These are phyloP conservation scores for Eumaeus atala DNA, from an alignment of 1,140 invertebrate genomes.

Conservation along the genomic window DNA sequence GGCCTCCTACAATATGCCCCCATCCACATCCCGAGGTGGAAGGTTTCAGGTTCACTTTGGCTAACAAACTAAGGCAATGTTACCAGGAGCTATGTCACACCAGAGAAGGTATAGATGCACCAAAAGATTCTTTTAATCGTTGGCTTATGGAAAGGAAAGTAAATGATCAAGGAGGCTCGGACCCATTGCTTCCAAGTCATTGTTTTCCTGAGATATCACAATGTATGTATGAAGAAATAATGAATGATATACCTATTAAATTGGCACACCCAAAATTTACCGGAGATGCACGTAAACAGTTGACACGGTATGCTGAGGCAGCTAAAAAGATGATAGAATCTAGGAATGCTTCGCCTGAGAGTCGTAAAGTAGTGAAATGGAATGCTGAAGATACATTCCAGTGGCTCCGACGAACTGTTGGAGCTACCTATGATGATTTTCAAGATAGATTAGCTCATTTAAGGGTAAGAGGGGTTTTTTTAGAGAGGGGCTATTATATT, in stretches of 20 bases:
- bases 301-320: slow-evolving; percentile 95
- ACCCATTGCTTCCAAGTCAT: slow-evolving; percentile 92
- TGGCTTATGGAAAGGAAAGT: slow-evolving; percentile 97
- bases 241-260: slow-evolving; percentile 99
- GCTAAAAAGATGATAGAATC: slow-evolving; percentile 98
- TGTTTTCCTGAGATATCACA: slow-evolving; percentile 94
- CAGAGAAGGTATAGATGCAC: slow-evolving; percentile 94
- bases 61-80: slow-evolving; percentile 89
- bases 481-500: not conserved
- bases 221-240: slow-evolving; percentile 97
- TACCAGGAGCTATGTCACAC: slow-evolving; percentile 96
- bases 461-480: slow-evolving; percentile 65
- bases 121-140: slow-evolving; percentile 95
- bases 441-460: slow-evolving; percentile 85
- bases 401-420: slow-evolving; percentile 95
- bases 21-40: slow-evolving; percentile 96
- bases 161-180: slow-evolving; percentile 87
- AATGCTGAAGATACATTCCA: slow-evolving; percentile 98
- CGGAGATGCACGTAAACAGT: slow-evolving; percentile 95
- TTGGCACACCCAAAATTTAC: slow-evolving; percentile 95
- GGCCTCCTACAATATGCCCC: slow-evolving; percentile 86
- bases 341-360: slow-evolving; percentile 92
- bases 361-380: slow-evolving; percentile 98
- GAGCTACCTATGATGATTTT: slow-evolving; percentile 96
- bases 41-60: slow-evolving; percentile 83